Evolutionary conservation across 2,113 vertebrate species (phyloP).

Genomic region (Cebus imitator): DNA sequence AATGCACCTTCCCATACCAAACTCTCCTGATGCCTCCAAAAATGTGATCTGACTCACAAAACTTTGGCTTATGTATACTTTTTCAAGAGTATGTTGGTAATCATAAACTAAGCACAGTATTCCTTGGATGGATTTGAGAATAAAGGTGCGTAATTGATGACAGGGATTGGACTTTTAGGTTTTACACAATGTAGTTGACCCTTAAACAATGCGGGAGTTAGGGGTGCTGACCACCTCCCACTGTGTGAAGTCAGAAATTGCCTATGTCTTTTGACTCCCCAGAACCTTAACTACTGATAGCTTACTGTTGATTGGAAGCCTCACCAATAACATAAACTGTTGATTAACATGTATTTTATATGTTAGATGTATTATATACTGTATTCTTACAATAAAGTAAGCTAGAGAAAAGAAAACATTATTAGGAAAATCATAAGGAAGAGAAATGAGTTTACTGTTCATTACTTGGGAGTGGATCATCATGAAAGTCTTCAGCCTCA

Average conservation of each 20-base stretch:
- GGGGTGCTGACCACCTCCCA: neutral
- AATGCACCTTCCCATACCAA: neutral
- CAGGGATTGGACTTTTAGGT: neutral
- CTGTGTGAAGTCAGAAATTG: neutral
- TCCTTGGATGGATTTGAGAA: conserved; percentile 8
- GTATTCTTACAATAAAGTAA: neutral
- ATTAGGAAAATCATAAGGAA: neutral
- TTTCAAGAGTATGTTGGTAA: neutral
- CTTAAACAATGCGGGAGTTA: neutral
- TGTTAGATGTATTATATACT: neutral
- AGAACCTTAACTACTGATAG: neutral
- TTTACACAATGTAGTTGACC: neutral
- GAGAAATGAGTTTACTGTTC: neutral
- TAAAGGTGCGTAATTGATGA: neutral
- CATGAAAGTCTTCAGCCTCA: neutral
- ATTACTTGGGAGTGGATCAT: neutral
- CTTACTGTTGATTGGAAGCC: neutral
- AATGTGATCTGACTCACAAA: conserved; percentile 61
- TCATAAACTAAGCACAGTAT: neutral
- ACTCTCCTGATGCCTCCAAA: neutral
- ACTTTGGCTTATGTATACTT: conserved; percentile 19
- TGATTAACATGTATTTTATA: neutral
- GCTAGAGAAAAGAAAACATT: neutral
- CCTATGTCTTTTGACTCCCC: neutral
- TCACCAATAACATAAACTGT: neutral